Evolutionary conservation across 2,113 vertebrate genomes (phyloP).

Genomic region (Macroglossus sobrinus): DNA sequence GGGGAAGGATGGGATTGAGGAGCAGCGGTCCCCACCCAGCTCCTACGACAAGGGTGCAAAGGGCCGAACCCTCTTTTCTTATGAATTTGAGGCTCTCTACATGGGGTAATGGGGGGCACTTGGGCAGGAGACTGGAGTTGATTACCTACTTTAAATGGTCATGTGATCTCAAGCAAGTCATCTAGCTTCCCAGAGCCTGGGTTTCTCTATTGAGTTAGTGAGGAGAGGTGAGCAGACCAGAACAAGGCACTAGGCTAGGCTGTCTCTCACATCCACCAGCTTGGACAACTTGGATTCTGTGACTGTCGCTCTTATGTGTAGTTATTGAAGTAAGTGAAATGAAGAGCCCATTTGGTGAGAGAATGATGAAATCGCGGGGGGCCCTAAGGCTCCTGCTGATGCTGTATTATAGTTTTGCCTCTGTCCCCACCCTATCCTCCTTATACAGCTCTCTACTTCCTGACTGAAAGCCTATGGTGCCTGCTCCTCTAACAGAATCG

Average conservation of each 20-base stretch:
- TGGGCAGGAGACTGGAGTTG: not conserved
- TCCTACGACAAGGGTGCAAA: not conserved
- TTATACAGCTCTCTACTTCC: not conserved
- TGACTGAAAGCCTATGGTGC: not conserved
- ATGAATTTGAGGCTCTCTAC: not conserved
- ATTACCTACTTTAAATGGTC: not conserved
- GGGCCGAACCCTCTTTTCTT: not conserved
- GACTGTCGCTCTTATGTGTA: accelerated
- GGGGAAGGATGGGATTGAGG: not conserved
- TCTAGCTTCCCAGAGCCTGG: not conserved
- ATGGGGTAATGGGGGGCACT: not conserved
- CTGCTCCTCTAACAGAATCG: not conserved
- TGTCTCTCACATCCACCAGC: not conserved
- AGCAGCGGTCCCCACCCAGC: not conserved
- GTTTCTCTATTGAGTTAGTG: not conserved
- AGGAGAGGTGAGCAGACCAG: not conserved
- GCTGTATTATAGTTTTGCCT: accelerated
- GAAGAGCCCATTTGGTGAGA: not conserved
- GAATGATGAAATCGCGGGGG: not conserved
- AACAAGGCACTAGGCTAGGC: not conserved
- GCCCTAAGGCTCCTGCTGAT: accelerated
- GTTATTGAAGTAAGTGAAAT: not conserved
- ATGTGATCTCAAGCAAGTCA: not conserved
- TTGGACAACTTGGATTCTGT: not conserved
- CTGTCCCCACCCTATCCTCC: not conserved